Conservation (phyloP, 2,888 invertebrate species). For the Bellardia pandia region DNA sequence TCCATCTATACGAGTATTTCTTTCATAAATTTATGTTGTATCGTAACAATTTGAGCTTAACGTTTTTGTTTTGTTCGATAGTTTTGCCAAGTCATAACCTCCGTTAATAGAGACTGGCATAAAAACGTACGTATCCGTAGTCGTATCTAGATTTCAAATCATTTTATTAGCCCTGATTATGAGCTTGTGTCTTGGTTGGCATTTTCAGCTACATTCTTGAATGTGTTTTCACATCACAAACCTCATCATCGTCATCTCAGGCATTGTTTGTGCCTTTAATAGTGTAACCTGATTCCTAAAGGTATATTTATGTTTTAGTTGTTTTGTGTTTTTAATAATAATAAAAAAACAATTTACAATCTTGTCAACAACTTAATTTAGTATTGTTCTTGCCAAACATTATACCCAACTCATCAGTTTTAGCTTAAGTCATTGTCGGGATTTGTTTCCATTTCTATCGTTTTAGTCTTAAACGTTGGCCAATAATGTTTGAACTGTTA, state of each 20-base stretch:
- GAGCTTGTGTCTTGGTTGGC: conserved; percentile 12
- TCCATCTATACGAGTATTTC: not conserved
- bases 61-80: not conserved
- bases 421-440: not conserved
- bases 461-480: conserved; percentile 25
- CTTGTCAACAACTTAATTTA: conserved; percentile 38
- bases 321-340: not conserved
- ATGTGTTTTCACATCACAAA: conserved; percentile 25
- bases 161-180: conserved; percentile 62
- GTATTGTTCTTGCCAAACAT: not conserved
- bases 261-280: not conserved
- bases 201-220: conserved; percentile 38
- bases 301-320: conserved; percentile 34
- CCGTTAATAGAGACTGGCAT: not conserved
- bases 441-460: not conserved
- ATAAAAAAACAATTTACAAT: not conserved
- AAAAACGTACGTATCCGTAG: not conserved
- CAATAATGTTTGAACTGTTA: conserved; percentile 59
- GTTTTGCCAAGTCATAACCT: conserved; percentile 47
- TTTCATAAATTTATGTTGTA: not conserved
- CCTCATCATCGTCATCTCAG: not conserved
- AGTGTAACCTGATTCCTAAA: conserved; percentile 51
- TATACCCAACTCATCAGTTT: not conserved
- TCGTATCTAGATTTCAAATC: conserved; percentile 22
- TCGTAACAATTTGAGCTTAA: not conserved